Evolutionary conservation across 1,140 invertebrate genomes (phyloP).

Genomic region (Drosophila ananassae): DNA sequence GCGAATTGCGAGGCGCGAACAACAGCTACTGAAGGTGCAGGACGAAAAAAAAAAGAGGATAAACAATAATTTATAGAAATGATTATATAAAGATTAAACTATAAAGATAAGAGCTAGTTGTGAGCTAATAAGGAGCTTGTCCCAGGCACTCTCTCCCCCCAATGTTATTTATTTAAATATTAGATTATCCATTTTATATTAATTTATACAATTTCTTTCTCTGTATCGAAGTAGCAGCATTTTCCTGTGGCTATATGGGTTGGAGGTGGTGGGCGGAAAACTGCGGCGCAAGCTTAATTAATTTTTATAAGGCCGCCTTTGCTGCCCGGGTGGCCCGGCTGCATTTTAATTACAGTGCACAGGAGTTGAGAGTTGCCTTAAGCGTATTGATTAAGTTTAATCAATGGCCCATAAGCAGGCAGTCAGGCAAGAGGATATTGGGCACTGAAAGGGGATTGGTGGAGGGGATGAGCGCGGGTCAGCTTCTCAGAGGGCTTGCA

Average conservation of each 20-base stretch:
- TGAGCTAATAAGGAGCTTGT: no score
- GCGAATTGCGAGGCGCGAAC: slow-evolving; percentile 60
- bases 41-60: slow-evolving; percentile 4
- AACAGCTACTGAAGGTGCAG: slow-evolving; percentile 24
- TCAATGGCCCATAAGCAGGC: slow-evolving; percentile 77
- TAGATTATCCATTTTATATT: not conserved
- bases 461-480: slow-evolving; percentile 20
- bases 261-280: slow-evolving; percentile 31
- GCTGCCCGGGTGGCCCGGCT: slow-evolving; percentile 26
- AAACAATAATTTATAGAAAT: slow-evolving; percentile 3
- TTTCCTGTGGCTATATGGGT: not conserved
- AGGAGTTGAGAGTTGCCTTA: slow-evolving; percentile 71
- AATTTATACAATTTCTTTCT: not conserved
- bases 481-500: slow-evolving; percentile 23
- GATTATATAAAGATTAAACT: no score
- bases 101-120: no score
- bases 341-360: slow-evolving; percentile 80
- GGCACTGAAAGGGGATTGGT: not conserved
- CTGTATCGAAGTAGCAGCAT: not conserved
- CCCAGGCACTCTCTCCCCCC: not conserved
- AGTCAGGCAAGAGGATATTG: slow-evolving; percentile 16
- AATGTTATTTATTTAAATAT: not conserved
- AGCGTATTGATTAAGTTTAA: slow-evolving; percentile 80
- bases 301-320: slow-evolving; percentile 76
- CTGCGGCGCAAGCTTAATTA: slow-evolving; percentile 72